Conservation (phyloP, 2,888 invertebrate genomes). For the Pristionchus exspectatus region DNA sequence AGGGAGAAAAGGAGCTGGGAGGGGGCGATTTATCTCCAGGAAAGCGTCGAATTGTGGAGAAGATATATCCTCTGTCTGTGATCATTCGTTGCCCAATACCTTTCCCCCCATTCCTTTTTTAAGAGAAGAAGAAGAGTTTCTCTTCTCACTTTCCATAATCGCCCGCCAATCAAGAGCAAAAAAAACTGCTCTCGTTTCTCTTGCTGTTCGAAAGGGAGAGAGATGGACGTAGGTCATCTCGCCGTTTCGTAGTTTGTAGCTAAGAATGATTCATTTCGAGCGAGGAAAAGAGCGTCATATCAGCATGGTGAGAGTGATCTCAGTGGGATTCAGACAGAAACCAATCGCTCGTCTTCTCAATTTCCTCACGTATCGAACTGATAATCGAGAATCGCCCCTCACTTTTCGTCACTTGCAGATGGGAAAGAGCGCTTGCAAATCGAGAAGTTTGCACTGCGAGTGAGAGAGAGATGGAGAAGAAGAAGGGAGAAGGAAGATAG, state of each 20-base stretch:
- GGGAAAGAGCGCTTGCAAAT: background rate
- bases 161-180: background rate
- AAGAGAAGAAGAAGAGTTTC: background rate
- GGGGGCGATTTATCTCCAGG: background rate
- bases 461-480: background rate
- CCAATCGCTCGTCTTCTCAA: background rate
- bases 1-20: background rate
- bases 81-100: background rate
- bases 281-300: background rate
- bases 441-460: slow-evolving; percentile 11
- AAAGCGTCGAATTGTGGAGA: background rate
- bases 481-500: background rate
- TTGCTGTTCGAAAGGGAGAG: background rate
- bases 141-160: background rate
- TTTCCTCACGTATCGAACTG: background rate
- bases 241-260: background rate
- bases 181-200: background rate
- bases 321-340: background rate
- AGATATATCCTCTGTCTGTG: background rate
- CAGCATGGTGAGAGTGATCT: background rate
- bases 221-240: background rate
- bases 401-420: background rate
- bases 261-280: background rate
- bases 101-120: background rate
- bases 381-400: background rate